Evolutionary conservation across 2,797 vertebrate genomes (phyloP).

Genomic region (Enteromius radiatus): DNA sequence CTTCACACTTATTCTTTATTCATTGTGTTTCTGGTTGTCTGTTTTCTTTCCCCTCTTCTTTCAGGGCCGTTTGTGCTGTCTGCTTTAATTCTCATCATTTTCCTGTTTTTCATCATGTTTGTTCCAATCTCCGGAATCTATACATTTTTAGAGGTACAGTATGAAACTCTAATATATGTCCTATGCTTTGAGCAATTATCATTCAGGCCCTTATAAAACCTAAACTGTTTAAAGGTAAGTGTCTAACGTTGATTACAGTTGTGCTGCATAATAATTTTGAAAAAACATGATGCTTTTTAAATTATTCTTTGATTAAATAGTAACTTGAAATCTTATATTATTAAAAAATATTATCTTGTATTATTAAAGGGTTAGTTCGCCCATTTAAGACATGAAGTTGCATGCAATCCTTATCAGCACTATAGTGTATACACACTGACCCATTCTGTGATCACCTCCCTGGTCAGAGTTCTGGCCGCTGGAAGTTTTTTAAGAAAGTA

Average conservation of each 20-base stretch:
- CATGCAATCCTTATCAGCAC: no score
- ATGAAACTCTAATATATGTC: neutral
- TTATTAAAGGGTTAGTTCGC: no score
- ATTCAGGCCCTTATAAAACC: neutral
- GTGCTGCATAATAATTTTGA: neutral
- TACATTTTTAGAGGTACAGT: conserved; percentile 83
- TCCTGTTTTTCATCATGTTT: conserved; percentile 91
- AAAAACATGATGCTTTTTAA: no score
- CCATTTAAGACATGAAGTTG: no score
- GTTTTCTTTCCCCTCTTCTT: conserved; percentile 26
- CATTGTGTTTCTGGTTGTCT: conserved; percentile 16
- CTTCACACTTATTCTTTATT: neutral
- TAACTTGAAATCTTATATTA: neutral
- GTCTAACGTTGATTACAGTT: neutral
- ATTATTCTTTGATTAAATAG: neutral
- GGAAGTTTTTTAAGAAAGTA: no score
- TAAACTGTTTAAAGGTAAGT: no score
- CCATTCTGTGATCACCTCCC: no score
- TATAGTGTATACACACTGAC: no score
- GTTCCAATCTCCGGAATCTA: conserved; percentile 82
- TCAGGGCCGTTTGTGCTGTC: conserved; percentile 88
- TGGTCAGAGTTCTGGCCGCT: no score
- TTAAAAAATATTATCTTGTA: neutral
- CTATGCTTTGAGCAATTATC: neutral
- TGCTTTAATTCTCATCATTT: conserved; percentile 80